phyloP scores from a whole-genome alignment of 2,888 invertebrate genomes.

The Diplazon laetatorius region DNA sequence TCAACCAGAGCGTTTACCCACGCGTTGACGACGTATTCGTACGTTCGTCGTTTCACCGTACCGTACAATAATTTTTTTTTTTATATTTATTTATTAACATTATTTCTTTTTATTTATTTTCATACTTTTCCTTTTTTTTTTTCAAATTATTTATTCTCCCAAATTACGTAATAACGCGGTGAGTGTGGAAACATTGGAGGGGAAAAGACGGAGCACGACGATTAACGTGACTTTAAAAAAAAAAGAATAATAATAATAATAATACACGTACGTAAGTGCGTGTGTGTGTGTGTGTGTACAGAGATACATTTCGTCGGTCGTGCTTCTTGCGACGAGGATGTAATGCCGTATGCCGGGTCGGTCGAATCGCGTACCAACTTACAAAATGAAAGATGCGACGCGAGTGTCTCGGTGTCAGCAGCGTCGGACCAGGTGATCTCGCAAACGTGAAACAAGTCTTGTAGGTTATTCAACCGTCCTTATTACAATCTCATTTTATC shows the following conservation, averaged over 20 bases:
- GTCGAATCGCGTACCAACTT: constrained; percentile 42
- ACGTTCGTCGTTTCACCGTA: too few species aligned
- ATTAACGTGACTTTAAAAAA: too few species aligned
- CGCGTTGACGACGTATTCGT: neutral
- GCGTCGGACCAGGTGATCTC: constrained; percentile 51
- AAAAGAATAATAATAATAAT: too few species aligned
- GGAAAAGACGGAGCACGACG: neutral
- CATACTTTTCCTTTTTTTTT: too few species aligned
- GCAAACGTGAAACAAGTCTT: neutral
- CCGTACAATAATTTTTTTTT: too few species aligned
- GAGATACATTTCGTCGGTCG: too few species aligned
- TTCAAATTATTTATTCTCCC: too few species aligned
- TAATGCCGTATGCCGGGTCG: constrained; percentile 51
- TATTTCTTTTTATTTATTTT: too few species aligned
- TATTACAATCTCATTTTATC: too few species aligned
- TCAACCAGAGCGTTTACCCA: constrained; percentile 24
- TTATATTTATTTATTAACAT: too few species aligned
- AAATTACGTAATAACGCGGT: neutral
- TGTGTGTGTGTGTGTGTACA: too few species aligned
- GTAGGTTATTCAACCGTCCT: neutral
- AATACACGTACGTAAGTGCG: too few species aligned
- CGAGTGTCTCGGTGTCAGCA: constrained; percentile 28
- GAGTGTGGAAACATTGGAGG: neutral
- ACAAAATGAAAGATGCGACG: constrained; percentile 44
- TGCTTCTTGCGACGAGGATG: neutral